Conservation (phyloP, 2,797 vertebrate genomes). For the Paratrypauchen microcephalus region DNA sequence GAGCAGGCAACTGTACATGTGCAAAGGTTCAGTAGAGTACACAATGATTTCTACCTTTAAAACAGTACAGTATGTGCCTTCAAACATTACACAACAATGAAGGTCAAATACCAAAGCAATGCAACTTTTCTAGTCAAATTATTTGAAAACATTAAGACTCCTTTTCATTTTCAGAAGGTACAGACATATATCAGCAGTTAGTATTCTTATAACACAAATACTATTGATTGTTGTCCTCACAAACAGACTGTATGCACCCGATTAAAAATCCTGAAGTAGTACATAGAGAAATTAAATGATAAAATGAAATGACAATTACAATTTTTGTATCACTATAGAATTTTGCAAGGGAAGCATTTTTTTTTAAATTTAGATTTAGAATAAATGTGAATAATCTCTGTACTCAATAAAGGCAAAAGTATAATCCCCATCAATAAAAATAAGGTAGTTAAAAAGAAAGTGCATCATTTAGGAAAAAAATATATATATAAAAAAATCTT, state of each 20-base stretch:
- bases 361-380: too few relatives aligned
- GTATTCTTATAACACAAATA: not conserved
- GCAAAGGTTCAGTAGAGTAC: conserved; percentile 28
- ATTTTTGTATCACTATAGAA: not conserved
- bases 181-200: conserved; percentile 2
- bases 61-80: conserved; percentile 44
- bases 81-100: conserved; percentile 34
- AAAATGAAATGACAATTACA: not conserved
- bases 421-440: conserved; percentile 11
- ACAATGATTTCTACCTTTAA: conserved; percentile 8
- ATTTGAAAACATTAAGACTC: conserved; percentile 17
- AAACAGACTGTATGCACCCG: not conserved
- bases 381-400: conserved; percentile 1
- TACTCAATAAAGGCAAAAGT: conserved; percentile 10
- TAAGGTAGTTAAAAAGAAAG: conserved; percentile 37
- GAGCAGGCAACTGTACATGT: conserved; percentile 38
- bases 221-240: not conserved
- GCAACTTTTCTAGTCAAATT: conserved; percentile 23
- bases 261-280: not conserved
- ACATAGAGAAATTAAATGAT: not conserved
- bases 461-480: conserved; percentile 47
- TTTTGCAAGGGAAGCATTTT: not conserved
- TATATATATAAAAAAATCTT: conserved; percentile 23
- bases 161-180: conserved; percentile 15
- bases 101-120: conserved; percentile 15